These are phyloP conservation scores for Nerophis ophidion DNA, from an alignment of 2,113 vertebrate species.

Conservation along the genomic window DNA sequence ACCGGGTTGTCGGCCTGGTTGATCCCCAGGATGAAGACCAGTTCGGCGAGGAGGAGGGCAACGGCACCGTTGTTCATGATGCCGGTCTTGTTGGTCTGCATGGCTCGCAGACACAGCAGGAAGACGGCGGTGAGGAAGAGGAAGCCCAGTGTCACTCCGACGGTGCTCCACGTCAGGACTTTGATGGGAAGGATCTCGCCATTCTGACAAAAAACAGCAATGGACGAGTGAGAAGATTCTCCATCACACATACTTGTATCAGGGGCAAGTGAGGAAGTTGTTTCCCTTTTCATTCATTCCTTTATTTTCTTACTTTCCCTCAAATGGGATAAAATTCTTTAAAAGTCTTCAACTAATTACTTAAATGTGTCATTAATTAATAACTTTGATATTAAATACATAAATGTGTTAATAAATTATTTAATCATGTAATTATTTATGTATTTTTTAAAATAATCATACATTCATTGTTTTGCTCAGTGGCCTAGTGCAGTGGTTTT, in stretches of 20 bases:
- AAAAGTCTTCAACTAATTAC: too few relatives aligned
- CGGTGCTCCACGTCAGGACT: conserved; percentile 80
- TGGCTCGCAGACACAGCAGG: conserved; percentile 74
- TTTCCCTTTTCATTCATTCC: too few relatives aligned
- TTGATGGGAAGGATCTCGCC: conserved; percentile 88
- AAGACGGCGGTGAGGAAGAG: conserved; percentile 81
- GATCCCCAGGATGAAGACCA: conserved; percentile 90
- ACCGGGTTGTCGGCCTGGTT: conserved; percentile 89
- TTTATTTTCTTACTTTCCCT: too few relatives aligned
- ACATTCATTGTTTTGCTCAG: too few relatives aligned
- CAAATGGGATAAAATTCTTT: too few relatives aligned
- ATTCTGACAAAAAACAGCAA: conserved; percentile 69
- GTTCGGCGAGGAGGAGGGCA: conserved; percentile 82
- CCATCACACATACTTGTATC: background rate
- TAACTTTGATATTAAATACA: too few relatives aligned
- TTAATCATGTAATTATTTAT: too few relatives aligned
- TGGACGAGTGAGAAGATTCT: too few relatives aligned
- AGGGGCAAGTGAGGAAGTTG: background rate
- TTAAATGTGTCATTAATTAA: too few relatives aligned
- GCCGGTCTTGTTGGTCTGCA: conserved; percentile 82
- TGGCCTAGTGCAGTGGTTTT: too few relatives aligned
- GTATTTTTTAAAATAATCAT: too few relatives aligned
- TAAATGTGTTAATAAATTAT: too few relatives aligned
- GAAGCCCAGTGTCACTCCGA: conserved; percentile 81
- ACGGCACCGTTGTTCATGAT: conserved; percentile 80